A percentile compares a stretch with the other conserved stretches of the same genome.
Evolutionary conservation across 1,140 invertebrate species (phyloP).

Genomic region (roundworm (Caenorhabditis elegans)): WBcel235 BX284602.5:3196501-3197000

Average conservation of each 20-base stretch:
- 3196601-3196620: neutral
- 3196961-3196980: neutral
- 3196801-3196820: slow-evolving; percentile 12
- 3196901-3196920: neutral
- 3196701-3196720: neutral
- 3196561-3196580: slow-evolving; percentile 20
- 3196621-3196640: slow-evolving; percentile 9
- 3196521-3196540: neutral
- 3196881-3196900: neutral
- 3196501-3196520: neutral
- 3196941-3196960: neutral
- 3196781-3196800: slow-evolving; percentile 14
- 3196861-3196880: neutral
- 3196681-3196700: neutral
- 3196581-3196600: neutral
- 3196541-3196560: neutral
- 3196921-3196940: neutral
- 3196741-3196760: neutral
- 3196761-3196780: slow-evolving; percentile 19
- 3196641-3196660: neutral
- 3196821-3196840: slow-evolving; percentile 11
- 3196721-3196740: slow-evolving; percentile 5
- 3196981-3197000: neutral
- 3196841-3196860: slow-evolving; percentile 14
- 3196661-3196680: neutral